These are phyloP conservation scores for Oncorhynchus keta DNA, from an alignment of 2,113 vertebrate species.

Conservation along the genomic window DNA sequence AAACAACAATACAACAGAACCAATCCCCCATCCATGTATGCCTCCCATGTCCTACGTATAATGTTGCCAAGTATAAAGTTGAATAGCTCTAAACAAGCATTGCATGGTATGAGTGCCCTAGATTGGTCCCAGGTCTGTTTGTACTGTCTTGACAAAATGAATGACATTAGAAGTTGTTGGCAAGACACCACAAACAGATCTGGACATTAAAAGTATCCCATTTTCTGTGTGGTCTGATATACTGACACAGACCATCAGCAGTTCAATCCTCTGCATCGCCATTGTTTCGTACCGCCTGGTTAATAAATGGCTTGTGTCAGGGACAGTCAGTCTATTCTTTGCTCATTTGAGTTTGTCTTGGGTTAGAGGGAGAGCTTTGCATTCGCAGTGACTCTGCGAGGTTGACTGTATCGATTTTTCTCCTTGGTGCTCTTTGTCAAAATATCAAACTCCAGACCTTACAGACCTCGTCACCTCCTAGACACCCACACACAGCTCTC, in stretches of 20 bases:
- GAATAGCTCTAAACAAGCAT: not conserved
- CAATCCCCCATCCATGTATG: not conserved
- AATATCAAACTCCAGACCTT: constrained; percentile 91
- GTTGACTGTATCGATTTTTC: constrained; percentile 95
- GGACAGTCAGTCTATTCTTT: constrained; percentile 89
- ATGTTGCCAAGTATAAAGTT: not conserved
- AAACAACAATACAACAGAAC: constrained; percentile 16
- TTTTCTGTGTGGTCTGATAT: constrained; percentile 59
- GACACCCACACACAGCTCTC: constrained; percentile 62
- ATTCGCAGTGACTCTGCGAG: constrained; percentile 59
- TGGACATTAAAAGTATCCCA: constrained; percentile 14
- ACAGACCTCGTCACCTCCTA: constrained; percentile 89
- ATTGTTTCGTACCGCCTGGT: not conserved
- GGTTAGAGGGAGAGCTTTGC: constrained; percentile 66
- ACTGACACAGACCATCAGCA: constrained; percentile 68
- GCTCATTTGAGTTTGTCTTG: constrained; percentile 92
- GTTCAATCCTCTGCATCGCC: constrained; percentile 54
- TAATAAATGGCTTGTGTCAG: constrained; percentile 84
- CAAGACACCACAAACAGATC: not conserved
- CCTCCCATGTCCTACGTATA: not conserved
- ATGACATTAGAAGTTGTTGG: too few species aligned
- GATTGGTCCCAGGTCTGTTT: too few species aligned
- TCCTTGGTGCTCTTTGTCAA: constrained; percentile 98
- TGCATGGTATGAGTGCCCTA: not conserved
- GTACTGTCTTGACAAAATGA: too few species aligned